Base-by-base conservation (phyloP, 2,797 vertebrate species). In the Gouania willdenowi region DNA sequence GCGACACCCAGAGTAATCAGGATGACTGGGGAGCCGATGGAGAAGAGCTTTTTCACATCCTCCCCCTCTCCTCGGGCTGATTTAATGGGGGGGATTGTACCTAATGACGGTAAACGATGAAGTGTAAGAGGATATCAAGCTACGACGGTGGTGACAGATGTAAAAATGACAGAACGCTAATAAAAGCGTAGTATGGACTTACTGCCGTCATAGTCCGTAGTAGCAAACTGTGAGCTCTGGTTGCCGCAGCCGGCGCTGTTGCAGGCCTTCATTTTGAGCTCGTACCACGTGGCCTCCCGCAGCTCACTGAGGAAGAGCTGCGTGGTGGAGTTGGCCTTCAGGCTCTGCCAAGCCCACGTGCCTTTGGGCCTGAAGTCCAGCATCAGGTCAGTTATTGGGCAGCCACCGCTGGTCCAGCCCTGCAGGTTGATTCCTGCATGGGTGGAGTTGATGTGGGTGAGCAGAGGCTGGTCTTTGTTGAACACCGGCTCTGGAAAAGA, bases 361-460 rank as follows among this genome's bases (percentile, higher is more conserved):
- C 94, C 94, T 78, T 97, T 96, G 67, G 95, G 95, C 31, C 95
- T 88, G 60, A 93, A 98, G 81, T 98, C 97, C 58, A 98, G 86
- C 16, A 94, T 82, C 12, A 98, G 80, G 74, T 91, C 91, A 0
- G 90, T 93, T 85, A 98, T 97, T 42, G 95, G 97, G 76, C 97
- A 99, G 56, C 97, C 97, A 0, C 97, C 97, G 0, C 92, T 98
- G 72, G 90, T 94, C 95, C 95, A 98, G 75, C 97, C 97, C 80
- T 95, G 95, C 60, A 99, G 90, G 84, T 97, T 97, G 38, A 98
- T 90, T 8, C 94, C 83, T n/a, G 95, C 95, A 0, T 99, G 95
- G 0, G 93, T 96, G 68, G 95, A 93, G 89, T 98, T 99, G 84
- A 99, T 93, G 86, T 98, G 95, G 7, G 94, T 98, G 81, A 99